Evolutionary conservation across 2,113 vertebrate genomes (phyloP).

Genomic region (Euleptes europaea): DNA sequence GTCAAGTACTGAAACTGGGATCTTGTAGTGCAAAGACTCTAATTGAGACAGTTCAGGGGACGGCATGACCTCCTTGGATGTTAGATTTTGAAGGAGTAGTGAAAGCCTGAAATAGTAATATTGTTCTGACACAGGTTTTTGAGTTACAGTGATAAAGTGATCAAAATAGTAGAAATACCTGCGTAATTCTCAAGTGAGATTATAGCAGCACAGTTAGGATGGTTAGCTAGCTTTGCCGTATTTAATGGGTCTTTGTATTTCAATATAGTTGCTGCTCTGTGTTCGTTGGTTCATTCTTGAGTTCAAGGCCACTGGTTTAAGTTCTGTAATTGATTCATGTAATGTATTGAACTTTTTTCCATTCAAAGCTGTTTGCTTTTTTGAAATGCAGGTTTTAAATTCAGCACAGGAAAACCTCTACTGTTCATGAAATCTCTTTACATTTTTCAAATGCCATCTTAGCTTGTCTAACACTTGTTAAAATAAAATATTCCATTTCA

Average conservation of each 20-base stretch:
- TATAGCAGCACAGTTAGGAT: too few relatives aligned
- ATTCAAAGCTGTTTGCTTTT: slow-evolving; percentile 49
- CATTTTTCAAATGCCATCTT: slow-evolving; percentile 40
- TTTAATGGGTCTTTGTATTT: neutral
- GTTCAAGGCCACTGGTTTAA: neutral
- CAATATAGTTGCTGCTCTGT: too few relatives aligned
- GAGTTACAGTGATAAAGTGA: neutral
- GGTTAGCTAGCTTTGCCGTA: neutral
- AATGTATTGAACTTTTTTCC: slow-evolving; percentile 12
- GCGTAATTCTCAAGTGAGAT: neutral
- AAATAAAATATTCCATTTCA: slow-evolving; percentile 20
- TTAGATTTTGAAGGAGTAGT: neutral
- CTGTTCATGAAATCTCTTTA: slow-evolving; percentile 22
- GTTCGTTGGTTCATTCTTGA: neutral
- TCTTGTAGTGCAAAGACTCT: too few relatives aligned
- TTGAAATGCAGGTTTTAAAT: slow-evolving; percentile 20
- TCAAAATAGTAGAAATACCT: neutral
- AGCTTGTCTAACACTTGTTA: slow-evolving; percentile 34
- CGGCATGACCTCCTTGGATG: neutral
- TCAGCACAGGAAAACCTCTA: neutral
- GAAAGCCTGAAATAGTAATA: neutral
- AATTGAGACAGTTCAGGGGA: too few relatives aligned
- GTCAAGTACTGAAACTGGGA: too few relatives aligned
- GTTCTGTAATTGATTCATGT: neutral
- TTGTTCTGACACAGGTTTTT: neutral